These are phyloP conservation scores for Agriopis leucophaearia DNA, from an alignment of 2,888 invertebrate species.

Conservation along the genomic window DNA sequence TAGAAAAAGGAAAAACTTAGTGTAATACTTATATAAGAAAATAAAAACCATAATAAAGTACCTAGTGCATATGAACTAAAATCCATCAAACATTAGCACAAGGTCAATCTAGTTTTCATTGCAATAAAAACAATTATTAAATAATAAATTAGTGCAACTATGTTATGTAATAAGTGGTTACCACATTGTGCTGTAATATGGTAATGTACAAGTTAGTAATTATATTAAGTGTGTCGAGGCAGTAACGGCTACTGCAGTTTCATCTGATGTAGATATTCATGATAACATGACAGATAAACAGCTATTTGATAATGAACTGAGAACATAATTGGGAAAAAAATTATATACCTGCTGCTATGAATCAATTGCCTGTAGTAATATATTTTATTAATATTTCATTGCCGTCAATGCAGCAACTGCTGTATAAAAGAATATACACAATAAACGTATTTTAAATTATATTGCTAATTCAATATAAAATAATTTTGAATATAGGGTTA, in stretches of 20 bases:
- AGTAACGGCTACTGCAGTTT: constrained; percentile 45
- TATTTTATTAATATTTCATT: background rate
- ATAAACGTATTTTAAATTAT: too few species aligned
- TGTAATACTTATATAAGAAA: background rate
- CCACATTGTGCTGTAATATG: constrained; percentile 44
- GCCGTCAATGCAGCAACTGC: background rate
- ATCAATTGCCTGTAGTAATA: constrained; percentile 1
- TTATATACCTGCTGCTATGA: too few species aligned
- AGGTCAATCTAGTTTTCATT: constrained; percentile 30
- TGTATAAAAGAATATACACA: too few species aligned
- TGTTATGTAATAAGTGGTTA: constrained; percentile 36
- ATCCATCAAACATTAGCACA: constrained; percentile 11
- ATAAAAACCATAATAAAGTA: background rate
- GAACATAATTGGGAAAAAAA: background rate
- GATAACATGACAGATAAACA: constrained; percentile 26
- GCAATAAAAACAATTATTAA: constrained; percentile 37
- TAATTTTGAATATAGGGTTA: background rate
- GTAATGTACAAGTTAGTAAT: constrained; percentile 49
- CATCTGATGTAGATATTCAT: constrained; percentile 45
- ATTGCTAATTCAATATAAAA: background rate
- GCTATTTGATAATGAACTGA: background rate
- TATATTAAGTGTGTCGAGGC: constrained; percentile 61
- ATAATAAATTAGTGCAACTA: constrained; percentile 36
- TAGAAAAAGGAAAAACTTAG: too few species aligned
- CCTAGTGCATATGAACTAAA: background rate